A percentile compares a stretch with the other conserved stretches of the same genome.
These are phyloP conservation scores for Saccostrea cuccullata DNA, from an alignment of 1,140 invertebrate genomes.

Conservation along the genomic window DNA sequence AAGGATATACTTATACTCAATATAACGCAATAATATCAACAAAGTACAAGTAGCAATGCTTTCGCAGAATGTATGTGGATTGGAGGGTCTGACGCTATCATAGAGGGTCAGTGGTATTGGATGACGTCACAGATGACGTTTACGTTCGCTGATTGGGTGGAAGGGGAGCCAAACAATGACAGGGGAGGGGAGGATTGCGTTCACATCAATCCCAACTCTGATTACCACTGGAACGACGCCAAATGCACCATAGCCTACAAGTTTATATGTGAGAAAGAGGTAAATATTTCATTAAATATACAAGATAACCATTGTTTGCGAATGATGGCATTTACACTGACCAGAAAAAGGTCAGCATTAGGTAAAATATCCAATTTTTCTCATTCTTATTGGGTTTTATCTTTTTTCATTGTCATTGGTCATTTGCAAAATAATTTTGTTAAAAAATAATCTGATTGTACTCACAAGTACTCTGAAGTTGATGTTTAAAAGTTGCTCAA, in stretches of 20 bases:
- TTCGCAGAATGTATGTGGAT: neutral
- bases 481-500: no score
- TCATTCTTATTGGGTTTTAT: no score
- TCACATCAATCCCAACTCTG: neutral
- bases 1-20: no score
- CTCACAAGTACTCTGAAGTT: no score
- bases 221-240: neutral
- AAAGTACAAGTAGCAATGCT: neutral
- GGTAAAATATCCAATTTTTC: no score
- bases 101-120: neutral
- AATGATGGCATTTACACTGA: no score
- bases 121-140: neutral
- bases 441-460: no score
- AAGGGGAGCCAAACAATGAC: slow-evolving; percentile 2
- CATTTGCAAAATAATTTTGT: no score
- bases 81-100: slow-evolving; percentile 7
- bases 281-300: neutral
- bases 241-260: neutral
- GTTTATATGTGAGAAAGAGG: neutral
- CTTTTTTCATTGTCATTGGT: no score
- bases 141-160: neutral
- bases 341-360: no score
- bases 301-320: no score
- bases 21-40: neutral
- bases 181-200: neutral